Evolutionary conservation across 2,113 vertebrate species (phyloP), one percentile per base, ranked within the genome.

Genomic region (Myrmophylax atrothorax): DNA sequence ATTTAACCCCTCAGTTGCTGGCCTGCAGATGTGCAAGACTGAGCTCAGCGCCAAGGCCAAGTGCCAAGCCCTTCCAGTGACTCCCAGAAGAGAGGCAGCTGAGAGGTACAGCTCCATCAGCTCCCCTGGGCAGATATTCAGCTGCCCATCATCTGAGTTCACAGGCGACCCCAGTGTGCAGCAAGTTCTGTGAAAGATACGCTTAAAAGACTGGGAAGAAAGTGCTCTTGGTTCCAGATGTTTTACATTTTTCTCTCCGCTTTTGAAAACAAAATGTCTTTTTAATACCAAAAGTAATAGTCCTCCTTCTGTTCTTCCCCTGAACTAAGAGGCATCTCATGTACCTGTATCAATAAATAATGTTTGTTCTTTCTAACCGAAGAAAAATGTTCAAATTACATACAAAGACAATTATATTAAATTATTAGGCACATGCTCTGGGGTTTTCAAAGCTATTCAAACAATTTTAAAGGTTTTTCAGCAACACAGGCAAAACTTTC

Each of bases 201-300:
- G 6, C 56, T 68, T 64, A 68, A 52, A 93, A 95, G 56, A 76
- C 82, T 58, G 40, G 66, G 88, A 70, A 82, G 82, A 90, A 88
- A 89, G 53, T 31, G 10, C 49, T 90, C 83, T 68, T 77, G 37
- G 52, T 78, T 93, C 93, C 94, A 96, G 84, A 95, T 94, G 93
- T 75, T 96, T 82, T 33, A 89, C 60, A 92, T 95, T 96, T 95
- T 92, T 94, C 80, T 59, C 92, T 75, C 64, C 50, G 22, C 83
- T 95, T 93, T 56, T 87, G 89, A 94, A 95, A 96, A 90, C 69
- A 90, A 89, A 95, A 95, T 40, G 56, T 81, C 67, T 92, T 95
- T 96, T 93, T 93, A 90, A 94, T 87, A 95, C 80, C 50, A 70
- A 78, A 94, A 92, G 80, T 72, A 91, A 95, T 94, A 87, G 46